Percentiles rank a stretch among this genome's conserved stretches.
Conservation (phyloP, 1,140 invertebrate species). For the Dufourea novaeangliae region DNA sequence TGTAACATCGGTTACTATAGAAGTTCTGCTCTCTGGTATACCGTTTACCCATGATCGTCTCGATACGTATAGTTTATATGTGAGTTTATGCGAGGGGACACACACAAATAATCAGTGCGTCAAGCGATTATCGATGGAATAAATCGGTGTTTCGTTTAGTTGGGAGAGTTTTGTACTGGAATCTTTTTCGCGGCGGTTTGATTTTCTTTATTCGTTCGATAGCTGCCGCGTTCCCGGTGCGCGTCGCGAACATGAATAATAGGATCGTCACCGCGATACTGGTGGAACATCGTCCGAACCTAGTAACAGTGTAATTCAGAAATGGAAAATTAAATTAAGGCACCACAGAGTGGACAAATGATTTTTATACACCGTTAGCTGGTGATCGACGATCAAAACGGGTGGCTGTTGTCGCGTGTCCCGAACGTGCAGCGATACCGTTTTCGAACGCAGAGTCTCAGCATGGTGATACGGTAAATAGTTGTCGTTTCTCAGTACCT, state of each 20-base stretch:
- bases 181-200: too few species aligned
- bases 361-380: constrained; percentile 42
- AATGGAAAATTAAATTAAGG: constrained; percentile 52
- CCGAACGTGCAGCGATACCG: constrained; percentile 72
- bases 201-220: background rate
- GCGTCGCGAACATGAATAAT: constrained; percentile 40
- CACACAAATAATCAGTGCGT: constrained; percentile 43
- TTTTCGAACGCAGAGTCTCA: constrained; percentile 77
- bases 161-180: background rate
- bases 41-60: background rate
- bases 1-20: background rate
- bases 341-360: constrained; percentile 46
- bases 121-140: constrained; percentile 26
- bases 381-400: constrained; percentile 51
- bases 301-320: constrained; percentile 52
- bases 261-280: constrained; percentile 35
- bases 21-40: constrained; percentile 1
- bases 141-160: constrained; percentile 31
- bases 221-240: background rate
- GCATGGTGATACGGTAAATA: constrained; percentile 81
- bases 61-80: constrained; percentile 40
- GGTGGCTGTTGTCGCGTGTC: constrained; percentile 72
- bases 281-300: constrained; percentile 40
- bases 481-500: constrained; percentile 30
- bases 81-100: too few species aligned